These are phyloP conservation scores for Bovichtus variegatus DNA, from an alignment of 2,797 vertebrate species.

Conservation along the genomic window DNA sequence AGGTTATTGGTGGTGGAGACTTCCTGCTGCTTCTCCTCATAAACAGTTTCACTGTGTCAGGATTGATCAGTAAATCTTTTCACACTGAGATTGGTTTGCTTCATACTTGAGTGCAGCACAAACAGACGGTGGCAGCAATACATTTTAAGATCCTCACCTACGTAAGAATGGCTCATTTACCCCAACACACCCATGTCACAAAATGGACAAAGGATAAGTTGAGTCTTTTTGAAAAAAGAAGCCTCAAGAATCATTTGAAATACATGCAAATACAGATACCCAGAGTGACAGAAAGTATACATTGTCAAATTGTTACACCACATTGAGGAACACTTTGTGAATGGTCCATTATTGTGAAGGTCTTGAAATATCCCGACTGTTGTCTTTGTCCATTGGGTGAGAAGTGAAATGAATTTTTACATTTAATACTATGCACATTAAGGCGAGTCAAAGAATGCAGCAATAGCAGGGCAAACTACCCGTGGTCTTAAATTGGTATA, in stretches of 20 bases:
- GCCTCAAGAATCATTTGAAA: background rate
- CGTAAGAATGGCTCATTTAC: background rate
- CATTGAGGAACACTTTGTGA: too few species aligned
- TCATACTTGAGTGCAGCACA: background rate
- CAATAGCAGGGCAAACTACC: background rate
- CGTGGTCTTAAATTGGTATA: background rate
- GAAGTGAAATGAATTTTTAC: too few species aligned
- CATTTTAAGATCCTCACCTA: background rate
- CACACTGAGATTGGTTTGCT: background rate
- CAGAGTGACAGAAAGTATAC: background rate
- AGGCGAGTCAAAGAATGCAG: background rate
- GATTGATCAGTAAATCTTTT: constrained; percentile 12
- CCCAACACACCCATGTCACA: background rate
- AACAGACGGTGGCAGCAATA: background rate
- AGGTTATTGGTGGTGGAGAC: background rate
- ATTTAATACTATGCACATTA: background rate
- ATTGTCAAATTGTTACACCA: background rate
- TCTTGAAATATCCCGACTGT: background rate
- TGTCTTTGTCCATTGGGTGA: background rate
- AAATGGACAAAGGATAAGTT: background rate
- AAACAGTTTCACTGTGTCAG: background rate
- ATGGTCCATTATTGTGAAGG: background rate
- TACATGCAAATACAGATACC: background rate
- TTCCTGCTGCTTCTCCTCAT: background rate
- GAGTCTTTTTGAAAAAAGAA: background rate